Evolutionary conservation across 2,888 invertebrate species (phyloP).

Genomic region (Drosophila infuscata): DNA sequence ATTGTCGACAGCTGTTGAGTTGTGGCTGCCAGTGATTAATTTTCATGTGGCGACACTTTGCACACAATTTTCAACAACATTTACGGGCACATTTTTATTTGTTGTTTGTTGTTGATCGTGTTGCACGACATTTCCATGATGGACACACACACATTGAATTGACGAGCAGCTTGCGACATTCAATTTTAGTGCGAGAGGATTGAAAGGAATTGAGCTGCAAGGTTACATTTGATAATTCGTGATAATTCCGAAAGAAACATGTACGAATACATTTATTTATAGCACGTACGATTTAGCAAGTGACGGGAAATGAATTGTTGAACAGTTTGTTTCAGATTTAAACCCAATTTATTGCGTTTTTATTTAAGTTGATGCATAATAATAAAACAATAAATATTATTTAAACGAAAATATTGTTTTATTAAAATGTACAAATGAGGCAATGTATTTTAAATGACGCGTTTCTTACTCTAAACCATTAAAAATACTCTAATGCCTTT

Average conservation of each 20-base stretch:
- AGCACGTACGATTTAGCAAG: conserved; percentile 10
- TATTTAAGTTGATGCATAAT: not conserved
- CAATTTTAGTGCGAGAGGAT: conserved; percentile 18
- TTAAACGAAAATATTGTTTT: not conserved
- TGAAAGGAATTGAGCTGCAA: conserved; percentile 47
- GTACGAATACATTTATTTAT: conserved; percentile 11
- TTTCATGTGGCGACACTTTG: conserved; percentile 48
- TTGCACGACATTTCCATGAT: conserved; percentile 41
- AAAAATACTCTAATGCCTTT: not conserved
- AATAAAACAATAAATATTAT: not conserved
- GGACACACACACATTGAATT: conserved; percentile 47
- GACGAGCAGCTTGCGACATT: conserved; percentile 38
- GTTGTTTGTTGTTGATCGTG: conserved; percentile 2
- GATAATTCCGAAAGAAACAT: conserved; percentile 2
- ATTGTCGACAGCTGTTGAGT: conserved; percentile 49
- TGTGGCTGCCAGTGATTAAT: conserved; percentile 60
- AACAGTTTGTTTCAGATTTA: not conserved
- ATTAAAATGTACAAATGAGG: not conserved
- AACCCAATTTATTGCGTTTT: not conserved
- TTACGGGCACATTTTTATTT: conserved; percentile 31
- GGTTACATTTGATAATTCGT: conserved; percentile 25
- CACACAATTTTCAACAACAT: conserved; percentile 53
- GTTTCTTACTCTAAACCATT: not conserved
- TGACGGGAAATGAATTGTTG: not conserved
- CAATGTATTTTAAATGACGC: not conserved